Base-by-base conservation (phyloP, 2,888 invertebrate species). In the Rhagonycha fulva region DNA sequence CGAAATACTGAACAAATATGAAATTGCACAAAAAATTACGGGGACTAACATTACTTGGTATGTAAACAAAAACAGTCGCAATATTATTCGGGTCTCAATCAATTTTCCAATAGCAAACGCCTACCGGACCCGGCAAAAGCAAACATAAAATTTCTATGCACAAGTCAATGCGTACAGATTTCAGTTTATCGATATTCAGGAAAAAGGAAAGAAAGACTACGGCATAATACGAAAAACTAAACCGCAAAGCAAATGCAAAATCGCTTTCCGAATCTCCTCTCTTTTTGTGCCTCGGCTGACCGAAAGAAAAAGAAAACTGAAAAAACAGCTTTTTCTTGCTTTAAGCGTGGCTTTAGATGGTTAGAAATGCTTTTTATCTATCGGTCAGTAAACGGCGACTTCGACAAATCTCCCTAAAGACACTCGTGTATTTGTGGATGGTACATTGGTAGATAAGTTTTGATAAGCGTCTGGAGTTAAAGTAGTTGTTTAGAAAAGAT, bases 161-260 rank as follows among this genome's bases (percentile, higher is more conserved):
- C 75, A 75, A 77, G 72, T 72, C 73, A 77, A 77, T 77, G 75
- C 77, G 74, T 77, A 75, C 77, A 77, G 77, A 77, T 77, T 77
- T 77, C 74, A 71, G 74, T 74, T 62, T 72, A 75, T 75, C 71
- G 75, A 62, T 75, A 67, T 77, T 69, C 69, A 69, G 47, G 32
- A 74, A 71, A 71, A 61, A 67, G 12, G 66, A 47, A 32, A 47
- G 66, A 47, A 32, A 47, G 24, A 69, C n/a, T 28, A 47, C 47
- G 47, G 47, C n/a, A 47, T 47, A 47, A 47, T 47, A 14, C 60
- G 30, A 47, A 62, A 60, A 32, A 61, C 23, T 62, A 71, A 75
- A 67, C 69, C 66, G 28, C n/a, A 26, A 72, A 14, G 69, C 69
- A 71, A 74, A 73, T 72, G 74, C 71, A 75, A 73, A 75, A 30